Evolutionary conservation across 2,797 vertebrate species (phyloP).

Genomic region (Perodicticus potto): DNA sequence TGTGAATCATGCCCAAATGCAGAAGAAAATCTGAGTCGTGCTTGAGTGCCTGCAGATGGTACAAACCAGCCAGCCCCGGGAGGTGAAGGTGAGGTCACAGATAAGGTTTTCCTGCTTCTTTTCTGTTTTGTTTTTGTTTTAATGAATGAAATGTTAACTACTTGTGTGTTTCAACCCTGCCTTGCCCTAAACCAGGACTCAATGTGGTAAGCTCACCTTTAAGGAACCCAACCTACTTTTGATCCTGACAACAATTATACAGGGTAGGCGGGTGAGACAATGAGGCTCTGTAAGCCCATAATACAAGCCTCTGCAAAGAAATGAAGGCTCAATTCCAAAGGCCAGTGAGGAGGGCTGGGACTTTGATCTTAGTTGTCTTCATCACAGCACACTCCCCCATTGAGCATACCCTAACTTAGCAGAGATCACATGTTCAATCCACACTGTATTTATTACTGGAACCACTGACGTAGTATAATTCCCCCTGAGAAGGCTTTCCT

Average conservation of each 20-base stretch:
- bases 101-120: background rate
- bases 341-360: too few relatives aligned
- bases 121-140: background rate
- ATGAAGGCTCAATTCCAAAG: background rate
- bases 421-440: background rate
- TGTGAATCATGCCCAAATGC: background rate
- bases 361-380: background rate
- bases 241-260: background rate
- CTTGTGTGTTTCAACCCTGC: background rate
- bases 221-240: conserved; percentile 1
- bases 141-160: conserved; percentile 50
- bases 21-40: conserved; percentile 44
- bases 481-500: background rate
- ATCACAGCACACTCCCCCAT: background rate
- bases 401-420: background rate
- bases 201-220: background rate
- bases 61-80: background rate
- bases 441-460: background rate
- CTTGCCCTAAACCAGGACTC: background rate
- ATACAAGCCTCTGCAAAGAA: background rate
- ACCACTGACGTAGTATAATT: background rate
- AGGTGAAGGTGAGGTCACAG: conserved; percentile 22
- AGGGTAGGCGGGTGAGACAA: background rate
- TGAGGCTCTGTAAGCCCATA: background rate
- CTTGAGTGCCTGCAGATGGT: background rate